A percentile compares a stretch with the other conserved stretches of the same genome.
These are phyloP conservation scores for Alcis repandata DNA, from an alignment of 2,888 invertebrate species.

Conservation along the genomic window DNA sequence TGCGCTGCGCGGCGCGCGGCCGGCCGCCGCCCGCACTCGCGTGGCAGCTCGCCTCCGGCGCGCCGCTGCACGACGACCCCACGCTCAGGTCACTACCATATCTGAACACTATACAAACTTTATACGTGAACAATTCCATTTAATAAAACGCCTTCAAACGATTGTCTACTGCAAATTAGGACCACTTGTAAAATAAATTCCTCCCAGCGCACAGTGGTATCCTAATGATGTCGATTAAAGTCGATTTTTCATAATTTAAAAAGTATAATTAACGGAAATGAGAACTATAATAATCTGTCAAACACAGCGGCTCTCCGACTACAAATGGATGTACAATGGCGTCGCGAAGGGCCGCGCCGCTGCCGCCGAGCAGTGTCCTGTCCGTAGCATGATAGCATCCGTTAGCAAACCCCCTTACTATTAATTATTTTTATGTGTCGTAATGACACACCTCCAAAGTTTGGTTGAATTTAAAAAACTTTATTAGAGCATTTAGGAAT, in stretches of 20 bases:
- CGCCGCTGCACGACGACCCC: conserved; percentile 5
- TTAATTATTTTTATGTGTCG: too few species aligned
- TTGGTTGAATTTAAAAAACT: too few species aligned
- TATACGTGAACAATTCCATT: too few species aligned
- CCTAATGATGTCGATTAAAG: conserved; percentile 31
- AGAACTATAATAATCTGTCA: conserved; percentile 55
- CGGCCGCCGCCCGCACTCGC: conserved; percentile 60
- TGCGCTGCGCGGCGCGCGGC: conserved; percentile 65
- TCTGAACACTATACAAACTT: too few species aligned
- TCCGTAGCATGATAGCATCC: too few species aligned
- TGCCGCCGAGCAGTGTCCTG: neutral
- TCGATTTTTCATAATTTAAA: conserved; percentile 38
- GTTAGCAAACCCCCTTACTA: too few species aligned
- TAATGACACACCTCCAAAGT: too few species aligned
- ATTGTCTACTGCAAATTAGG: too few species aligned
- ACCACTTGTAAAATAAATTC: too few species aligned
- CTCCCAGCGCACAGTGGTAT: neutral
- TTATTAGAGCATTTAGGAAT: too few species aligned
- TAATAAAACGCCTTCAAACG: too few species aligned
- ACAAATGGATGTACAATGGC: neutral
- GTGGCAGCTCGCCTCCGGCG: conserved; percentile 57
- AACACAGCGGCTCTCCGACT: neutral
- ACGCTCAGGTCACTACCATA: neutral
- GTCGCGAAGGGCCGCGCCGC: neutral
- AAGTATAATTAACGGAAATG: conserved; percentile 50